A percentile compares a stretch with the other conserved stretches of the same genome.
phyloP scores from a whole-genome alignment of 2,888 invertebrate genomes.

The Pediacus dermestoides region DNA sequence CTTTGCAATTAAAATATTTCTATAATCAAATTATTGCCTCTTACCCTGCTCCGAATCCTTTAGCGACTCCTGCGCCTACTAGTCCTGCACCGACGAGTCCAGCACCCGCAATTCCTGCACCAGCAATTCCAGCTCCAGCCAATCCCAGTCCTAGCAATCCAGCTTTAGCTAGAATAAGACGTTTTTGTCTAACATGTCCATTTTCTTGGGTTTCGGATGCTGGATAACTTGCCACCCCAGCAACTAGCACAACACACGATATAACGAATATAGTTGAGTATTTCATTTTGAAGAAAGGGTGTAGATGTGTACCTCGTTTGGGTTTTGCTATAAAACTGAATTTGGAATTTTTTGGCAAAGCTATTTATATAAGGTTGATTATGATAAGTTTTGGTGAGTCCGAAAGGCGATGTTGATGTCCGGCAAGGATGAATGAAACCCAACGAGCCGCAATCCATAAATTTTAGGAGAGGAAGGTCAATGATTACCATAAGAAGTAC shows the following conservation, averaged over 20 bases:
- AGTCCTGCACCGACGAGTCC: slow-evolving; percentile 6
- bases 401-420: too few species aligned
- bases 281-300: slow-evolving; percentile 1
- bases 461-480: too few species aligned
- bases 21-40: too few species aligned
- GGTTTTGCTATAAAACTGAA: too few species aligned
- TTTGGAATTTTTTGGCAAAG: too few species aligned
- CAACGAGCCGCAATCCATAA: too few species aligned
- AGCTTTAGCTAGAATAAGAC: slow-evolving; percentile 4
- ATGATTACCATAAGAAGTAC: too few species aligned
- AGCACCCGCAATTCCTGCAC: neutral
- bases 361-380: too few species aligned
- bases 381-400: too few species aligned
- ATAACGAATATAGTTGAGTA: neutral
- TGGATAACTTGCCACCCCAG: neutral
- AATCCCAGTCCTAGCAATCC: slow-evolving; percentile 2
- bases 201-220: neutral
- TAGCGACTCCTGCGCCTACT: neutral
- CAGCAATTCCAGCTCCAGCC: slow-evolving; percentile 1
- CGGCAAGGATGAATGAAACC: slow-evolving; percentile 3
- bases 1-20: too few species aligned
- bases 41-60: neutral
- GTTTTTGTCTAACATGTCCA: slow-evolving; percentile 2
- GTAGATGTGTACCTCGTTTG: slow-evolving; percentile 1
- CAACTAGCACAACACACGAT: neutral